Base-by-base conservation (phyloP, 1,140 invertebrate species). In the Drosophila rhopaloa region DNA sequence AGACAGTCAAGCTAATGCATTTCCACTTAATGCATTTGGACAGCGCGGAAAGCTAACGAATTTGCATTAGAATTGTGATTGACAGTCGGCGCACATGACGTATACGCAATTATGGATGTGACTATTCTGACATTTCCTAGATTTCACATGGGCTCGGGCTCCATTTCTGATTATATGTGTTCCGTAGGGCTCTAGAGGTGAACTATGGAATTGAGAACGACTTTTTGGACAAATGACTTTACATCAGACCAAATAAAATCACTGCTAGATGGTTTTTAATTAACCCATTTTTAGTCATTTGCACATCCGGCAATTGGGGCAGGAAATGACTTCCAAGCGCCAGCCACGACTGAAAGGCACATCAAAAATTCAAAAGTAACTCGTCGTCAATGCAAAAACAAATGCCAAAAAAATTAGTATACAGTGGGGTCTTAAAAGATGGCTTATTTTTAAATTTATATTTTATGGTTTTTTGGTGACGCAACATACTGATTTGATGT, bases 271-370 rank as follows among this genome's bases (percentile, higher is more conserved):
- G 29, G 44, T 47, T 58, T 88, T 89, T 79, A 83, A 88, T 88
- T 88, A 88, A 83, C 80, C 63, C 80, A 88, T 88, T 88, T 89
- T 70, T 74, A 83, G 71, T 79, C 71, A 80, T 88, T 83, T 80
- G 72, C 65, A 55, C 86, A 88, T 88, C 83, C 83, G 83, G 83
- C 65, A 55, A 76, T 88, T 82, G 56, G 56, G 79, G 47, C 76
- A 79, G 84, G 83, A 88, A 88, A 89, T 89, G 72, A 74, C 63
- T 47, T 53, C 51, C 56, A 61, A 67, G 53, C 58, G 58, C 54
- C 61, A 40, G 50, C 27, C 62, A 68, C 67, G 67, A 74, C 58
- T 83, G 60, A 58, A 76, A 47, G 55, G 27, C 37, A 35, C 53
- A 50, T 11, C 55, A 71, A 48, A 38, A 19, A 13, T 44, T 50